Percentiles rank a stretch among this genome's conserved stretches.
phyloP scores from a whole-genome alignment of 2,113 vertebrate species.

The Aepyceros melampus region DNA sequence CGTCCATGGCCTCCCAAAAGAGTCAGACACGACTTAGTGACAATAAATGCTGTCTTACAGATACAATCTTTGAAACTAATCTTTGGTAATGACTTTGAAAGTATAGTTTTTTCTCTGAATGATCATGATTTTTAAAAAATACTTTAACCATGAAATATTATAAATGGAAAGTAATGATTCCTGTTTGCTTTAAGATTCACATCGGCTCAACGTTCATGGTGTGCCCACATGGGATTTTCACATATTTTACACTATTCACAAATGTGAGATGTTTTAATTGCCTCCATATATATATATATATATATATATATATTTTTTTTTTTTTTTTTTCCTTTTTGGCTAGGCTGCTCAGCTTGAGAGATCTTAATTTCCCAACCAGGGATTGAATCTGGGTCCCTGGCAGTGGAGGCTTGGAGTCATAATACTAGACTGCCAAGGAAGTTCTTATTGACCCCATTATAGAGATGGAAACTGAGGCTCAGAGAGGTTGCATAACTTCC shows the following conservation, averaged over 20 bases:
- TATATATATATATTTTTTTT: no score
- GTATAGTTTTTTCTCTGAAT: not conserved
- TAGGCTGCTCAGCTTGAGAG: not conserved
- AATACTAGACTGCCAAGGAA: not conserved
- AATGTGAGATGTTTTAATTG: not conserved
- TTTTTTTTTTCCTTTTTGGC: not conserved
- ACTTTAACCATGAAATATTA: not conserved
- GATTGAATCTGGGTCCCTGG: not conserved
- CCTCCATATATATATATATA: no score
- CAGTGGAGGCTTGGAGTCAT: not conserved
- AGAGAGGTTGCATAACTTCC: no score
- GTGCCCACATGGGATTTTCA: fast-evolving
- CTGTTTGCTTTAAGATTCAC: not conserved
- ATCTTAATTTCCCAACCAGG: not conserved
- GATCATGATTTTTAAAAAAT: not conserved
- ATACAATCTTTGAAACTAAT: not conserved
- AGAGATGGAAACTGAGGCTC: not conserved
- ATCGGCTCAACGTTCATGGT: fast-evolving
- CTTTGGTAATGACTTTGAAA: not conserved
- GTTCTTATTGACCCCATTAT: not conserved
- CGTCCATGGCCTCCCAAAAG: not conserved
- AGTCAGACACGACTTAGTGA: not conserved
- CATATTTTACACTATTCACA: not conserved
- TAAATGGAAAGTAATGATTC: not conserved
- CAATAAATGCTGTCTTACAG: not conserved